phyloP scores from a whole-genome alignment of 2,113 vertebrate species.

The Rhagologus leucostigma region DNA sequence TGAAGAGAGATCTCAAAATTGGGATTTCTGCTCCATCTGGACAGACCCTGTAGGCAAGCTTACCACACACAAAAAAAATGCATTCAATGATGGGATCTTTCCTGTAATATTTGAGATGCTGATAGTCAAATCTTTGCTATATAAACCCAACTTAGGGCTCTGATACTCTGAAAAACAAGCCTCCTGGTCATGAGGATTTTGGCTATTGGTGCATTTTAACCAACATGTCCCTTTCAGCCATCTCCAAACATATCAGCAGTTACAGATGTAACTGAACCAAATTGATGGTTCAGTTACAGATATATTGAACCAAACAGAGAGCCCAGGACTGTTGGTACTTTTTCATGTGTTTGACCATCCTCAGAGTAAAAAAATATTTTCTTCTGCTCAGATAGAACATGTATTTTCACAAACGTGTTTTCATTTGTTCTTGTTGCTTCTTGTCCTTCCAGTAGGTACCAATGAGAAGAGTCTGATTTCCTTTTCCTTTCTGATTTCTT shows the following conservation, averaged over 20 bases:
- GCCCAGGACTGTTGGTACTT: background rate
- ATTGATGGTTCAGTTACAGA: background rate
- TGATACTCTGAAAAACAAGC: background rate
- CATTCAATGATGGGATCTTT: background rate
- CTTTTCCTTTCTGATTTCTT: background rate
- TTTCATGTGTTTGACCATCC: background rate
- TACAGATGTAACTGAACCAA: too few relatives aligned
- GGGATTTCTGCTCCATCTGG: background rate
- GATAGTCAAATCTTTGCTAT: background rate
- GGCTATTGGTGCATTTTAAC: background rate
- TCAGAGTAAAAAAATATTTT: background rate
- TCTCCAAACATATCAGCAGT: background rate
- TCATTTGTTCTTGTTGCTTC: background rate
- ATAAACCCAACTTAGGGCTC: background rate
- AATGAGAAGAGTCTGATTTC: background rate
- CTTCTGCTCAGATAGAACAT: background rate
- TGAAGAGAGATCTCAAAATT: background rate
- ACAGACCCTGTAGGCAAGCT: background rate
- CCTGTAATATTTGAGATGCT: background rate
- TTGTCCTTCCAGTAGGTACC: background rate
- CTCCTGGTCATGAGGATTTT: background rate
- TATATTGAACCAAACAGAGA: background rate
- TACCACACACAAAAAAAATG: background rate
- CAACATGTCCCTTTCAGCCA: background rate
- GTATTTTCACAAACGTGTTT: background rate